These are phyloP conservation scores for Sebastes schlegelii DNA, from an alignment of 2,113 vertebrate species.

Conservation along the genomic window DNA sequence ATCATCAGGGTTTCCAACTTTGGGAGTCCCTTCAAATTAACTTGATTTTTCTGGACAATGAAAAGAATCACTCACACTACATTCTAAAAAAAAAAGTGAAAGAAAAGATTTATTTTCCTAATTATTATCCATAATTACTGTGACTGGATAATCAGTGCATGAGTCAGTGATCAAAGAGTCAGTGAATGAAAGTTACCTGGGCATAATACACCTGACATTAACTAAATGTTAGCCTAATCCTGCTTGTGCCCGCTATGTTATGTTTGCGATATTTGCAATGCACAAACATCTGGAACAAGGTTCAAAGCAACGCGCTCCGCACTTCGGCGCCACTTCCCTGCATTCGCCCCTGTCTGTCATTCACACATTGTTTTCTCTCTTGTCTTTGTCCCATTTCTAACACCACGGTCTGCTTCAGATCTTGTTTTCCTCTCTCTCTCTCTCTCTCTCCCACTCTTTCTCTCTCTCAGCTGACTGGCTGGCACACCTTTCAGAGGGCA, in stretches of 20 bases:
- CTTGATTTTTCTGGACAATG: not conserved
- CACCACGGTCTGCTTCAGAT: constrained; percentile 47
- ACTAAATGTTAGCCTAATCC: constrained; percentile 31
- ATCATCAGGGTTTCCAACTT: not conserved
- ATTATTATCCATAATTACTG: not conserved
- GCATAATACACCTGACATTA: constrained; percentile 24
- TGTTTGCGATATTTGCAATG: constrained; percentile 68
- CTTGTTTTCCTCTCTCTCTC: constrained; percentile 68
- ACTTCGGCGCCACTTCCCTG: constrained; percentile 41
- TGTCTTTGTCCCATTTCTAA: constrained; percentile 60
- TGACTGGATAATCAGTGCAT: not conserved
- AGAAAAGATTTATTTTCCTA: not conserved
- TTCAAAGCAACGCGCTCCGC: constrained; percentile 57
- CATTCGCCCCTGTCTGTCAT: constrained; percentile 25
- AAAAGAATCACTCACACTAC: not conserved
- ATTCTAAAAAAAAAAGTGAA: not conserved
- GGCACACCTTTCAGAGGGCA: constrained; percentile 77
- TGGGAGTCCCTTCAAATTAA: not conserved
- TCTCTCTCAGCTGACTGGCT: constrained; percentile 78
- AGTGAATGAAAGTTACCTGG: constrained; percentile 30
- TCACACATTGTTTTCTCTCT: constrained; percentile 51
- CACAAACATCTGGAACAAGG: constrained; percentile 69
- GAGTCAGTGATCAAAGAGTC: constrained; percentile 15
- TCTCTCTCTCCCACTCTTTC: constrained; percentile 43
- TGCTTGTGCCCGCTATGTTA: constrained; percentile 22